A percentile compares a stretch with the other conserved stretches of the same genome.
phyloP scores from a whole-genome alignment of 92 coral and sea anemone genomes.

The Bergia sp. region DNA sequence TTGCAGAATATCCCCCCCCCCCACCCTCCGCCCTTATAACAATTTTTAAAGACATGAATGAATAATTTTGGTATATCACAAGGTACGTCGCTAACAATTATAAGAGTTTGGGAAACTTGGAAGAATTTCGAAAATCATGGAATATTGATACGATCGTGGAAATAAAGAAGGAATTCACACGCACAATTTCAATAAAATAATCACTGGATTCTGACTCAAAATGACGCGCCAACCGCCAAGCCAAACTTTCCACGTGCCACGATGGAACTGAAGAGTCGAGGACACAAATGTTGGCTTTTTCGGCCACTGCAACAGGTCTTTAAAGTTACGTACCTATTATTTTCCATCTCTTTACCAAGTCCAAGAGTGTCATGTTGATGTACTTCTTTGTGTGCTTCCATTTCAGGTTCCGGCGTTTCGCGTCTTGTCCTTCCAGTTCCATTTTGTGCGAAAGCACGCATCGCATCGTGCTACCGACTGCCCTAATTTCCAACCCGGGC shows the following conservation, averaged over 20 bases:
- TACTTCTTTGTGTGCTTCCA: not conserved
- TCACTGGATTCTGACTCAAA: too few species aligned
- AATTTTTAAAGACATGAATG: too few species aligned
- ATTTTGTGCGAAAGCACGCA: not conserved
- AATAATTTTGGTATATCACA: too few species aligned
- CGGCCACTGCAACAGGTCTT: not conserved
- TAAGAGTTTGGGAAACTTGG: too few species aligned
- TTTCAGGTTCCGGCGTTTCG: not conserved
- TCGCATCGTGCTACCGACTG: not conserved
- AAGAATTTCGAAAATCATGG: too few species aligned
- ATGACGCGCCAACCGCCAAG: too few species aligned
- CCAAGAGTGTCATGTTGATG: not conserved
- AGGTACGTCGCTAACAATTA: too few species aligned
- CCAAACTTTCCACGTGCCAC: not conserved
- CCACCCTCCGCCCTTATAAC: too few species aligned
- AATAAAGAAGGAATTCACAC: too few species aligned
- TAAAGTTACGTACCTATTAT: not conserved
- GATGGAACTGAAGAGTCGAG: not conserved
- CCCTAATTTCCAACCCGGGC: not conserved
- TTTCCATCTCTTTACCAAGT: constrained; percentile 1
- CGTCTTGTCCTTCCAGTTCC: not conserved
- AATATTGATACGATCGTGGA: too few species aligned
- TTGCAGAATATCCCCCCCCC: too few species aligned
- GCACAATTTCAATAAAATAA: too few species aligned
- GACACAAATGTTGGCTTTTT: not conserved